A percentile compares a stretch with the other conserved stretches of the same genome.
phyloP scores from a whole-genome alignment of 2,797 vertebrate genomes.

The Phaenicophaeus curvirostris region DNA sequence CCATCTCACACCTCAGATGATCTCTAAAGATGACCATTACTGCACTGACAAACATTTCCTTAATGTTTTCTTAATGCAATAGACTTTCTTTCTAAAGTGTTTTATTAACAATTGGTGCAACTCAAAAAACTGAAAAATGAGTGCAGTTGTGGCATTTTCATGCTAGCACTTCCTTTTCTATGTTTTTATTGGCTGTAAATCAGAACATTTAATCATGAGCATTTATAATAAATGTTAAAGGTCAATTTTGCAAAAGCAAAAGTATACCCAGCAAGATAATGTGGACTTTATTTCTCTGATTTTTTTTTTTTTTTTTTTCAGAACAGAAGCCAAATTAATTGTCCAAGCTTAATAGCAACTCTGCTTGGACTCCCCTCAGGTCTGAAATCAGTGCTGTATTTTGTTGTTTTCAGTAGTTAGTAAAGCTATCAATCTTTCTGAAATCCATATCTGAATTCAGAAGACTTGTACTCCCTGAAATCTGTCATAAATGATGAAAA shows the following conservation, averaged over 20 bases:
- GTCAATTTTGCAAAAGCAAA: not conserved
- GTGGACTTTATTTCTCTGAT: not conserved
- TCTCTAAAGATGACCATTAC: not conserved
- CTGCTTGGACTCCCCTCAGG: not conserved
- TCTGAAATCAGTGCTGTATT: not conserved
- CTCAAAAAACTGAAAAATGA: not conserved
- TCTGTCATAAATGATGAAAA: not conserved
- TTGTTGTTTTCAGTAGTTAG: not conserved
- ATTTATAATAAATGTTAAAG: conserved; percentile 24
- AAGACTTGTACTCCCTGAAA: not conserved
- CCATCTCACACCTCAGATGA: not conserved
- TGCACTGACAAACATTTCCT: not conserved
- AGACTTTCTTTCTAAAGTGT: not conserved
- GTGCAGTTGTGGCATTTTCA: not conserved
- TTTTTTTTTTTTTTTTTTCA: not conserved
- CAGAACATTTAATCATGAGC: not conserved
- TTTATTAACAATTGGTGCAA: not conserved
- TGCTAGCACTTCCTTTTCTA: not conserved
- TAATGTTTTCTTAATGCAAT: conserved; percentile 3
- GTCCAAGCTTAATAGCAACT: not conserved
- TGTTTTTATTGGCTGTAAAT: conserved; percentile 1
- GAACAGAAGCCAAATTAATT: conserved; percentile 37
- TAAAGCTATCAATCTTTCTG: not conserved
- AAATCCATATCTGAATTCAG: not conserved
- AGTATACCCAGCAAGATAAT: not conserved